These are phyloP conservation scores for Phaenicophaeus curvirostris DNA, from an alignment of 2,797 vertebrate species.

Conservation along the genomic window DNA sequence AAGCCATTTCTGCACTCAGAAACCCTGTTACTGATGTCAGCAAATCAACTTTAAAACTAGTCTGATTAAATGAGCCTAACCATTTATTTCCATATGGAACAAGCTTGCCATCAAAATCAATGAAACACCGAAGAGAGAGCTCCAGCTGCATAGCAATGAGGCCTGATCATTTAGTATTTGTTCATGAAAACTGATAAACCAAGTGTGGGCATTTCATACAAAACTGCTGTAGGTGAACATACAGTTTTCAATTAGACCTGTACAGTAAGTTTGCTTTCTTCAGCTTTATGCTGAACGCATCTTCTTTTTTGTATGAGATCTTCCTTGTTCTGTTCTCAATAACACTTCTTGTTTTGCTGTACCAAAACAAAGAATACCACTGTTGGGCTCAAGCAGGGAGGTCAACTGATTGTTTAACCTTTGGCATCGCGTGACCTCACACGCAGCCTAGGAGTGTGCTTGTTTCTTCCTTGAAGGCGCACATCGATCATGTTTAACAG, in stretches of 20 bases:
- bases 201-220: background rate
- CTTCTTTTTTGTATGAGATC: background rate
- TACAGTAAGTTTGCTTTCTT: conserved; percentile 32
- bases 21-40: background rate
- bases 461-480: background rate
- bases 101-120: rapidly evolving
- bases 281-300: background rate
- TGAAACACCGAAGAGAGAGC: background rate
- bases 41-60: background rate
- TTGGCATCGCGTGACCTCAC: background rate
- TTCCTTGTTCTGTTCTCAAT: conserved; percentile 68
- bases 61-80: background rate
- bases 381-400: conserved; percentile 56
- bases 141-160: background rate
- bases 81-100: background rate
- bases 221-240: background rate
- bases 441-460: background rate
- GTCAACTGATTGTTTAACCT: conserved; percentile 68
- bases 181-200: background rate
- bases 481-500: rapidly evolving
- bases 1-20: background rate
- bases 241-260: background rate
- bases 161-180: background rate
- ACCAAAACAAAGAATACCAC: conserved; percentile 47
- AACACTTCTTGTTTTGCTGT: conserved; percentile 23